These are phyloP conservation scores for Tyrannus savana DNA, from an alignment of 2,113 vertebrate genomes.

Conservation along the genomic window DNA sequence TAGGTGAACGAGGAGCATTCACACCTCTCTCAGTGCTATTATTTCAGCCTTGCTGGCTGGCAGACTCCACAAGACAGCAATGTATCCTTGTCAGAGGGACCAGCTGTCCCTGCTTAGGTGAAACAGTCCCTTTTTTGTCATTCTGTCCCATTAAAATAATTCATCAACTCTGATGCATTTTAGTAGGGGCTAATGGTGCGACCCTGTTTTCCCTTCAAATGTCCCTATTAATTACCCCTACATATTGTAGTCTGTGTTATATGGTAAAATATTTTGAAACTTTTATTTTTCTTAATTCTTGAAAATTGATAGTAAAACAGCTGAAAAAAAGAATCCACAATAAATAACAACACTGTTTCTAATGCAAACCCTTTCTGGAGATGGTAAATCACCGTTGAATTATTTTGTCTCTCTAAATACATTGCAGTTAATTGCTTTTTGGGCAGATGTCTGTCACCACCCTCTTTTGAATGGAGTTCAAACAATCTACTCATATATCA, in stretches of 20 bases:
- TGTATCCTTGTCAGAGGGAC: constrained; percentile 69
- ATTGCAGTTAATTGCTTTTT: constrained; percentile 1
- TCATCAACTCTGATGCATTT: constrained; percentile 48
- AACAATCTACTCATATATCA: not conserved
- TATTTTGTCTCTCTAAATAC: constrained; percentile 3
- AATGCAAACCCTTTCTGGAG: not conserved
- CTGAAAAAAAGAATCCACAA: not conserved
- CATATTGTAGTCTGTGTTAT: not conserved
- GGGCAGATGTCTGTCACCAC: constrained; percentile 21
- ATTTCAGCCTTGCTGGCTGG: constrained; percentile 61
- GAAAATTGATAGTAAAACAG: not conserved
- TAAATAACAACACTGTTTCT: not conserved
- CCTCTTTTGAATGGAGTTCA: not conserved
- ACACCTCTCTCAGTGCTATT: constrained; percentile 56
- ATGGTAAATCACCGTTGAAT: not conserved
- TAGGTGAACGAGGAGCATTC: constrained; percentile 54
- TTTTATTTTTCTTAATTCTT: not conserved
- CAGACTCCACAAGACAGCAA: constrained; percentile 61
- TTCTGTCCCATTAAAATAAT: constrained; percentile 68
- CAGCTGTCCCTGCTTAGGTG: constrained; percentile 68
- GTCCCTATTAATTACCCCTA: constrained; percentile 33
- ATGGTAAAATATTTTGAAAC: not conserved
- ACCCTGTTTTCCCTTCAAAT: constrained; percentile 54
- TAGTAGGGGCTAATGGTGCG: constrained; percentile 38
- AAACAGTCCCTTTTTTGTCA: constrained; percentile 69